These are phyloP conservation scores for Bombus affinis DNA, from an alignment of 1,140 invertebrate species.

Conservation along the genomic window DNA sequence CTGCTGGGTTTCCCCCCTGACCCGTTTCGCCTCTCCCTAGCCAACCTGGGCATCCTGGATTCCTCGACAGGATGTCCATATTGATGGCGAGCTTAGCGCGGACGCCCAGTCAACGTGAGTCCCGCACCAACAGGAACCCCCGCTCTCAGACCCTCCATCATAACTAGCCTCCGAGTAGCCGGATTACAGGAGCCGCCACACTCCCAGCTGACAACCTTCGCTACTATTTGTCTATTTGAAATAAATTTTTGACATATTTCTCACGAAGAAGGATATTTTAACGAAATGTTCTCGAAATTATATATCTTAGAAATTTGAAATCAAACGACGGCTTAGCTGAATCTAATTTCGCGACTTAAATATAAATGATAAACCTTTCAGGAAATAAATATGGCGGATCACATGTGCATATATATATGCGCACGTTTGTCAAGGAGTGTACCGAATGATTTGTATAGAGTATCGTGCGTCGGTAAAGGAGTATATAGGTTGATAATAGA, in stretches of 20 bases:
- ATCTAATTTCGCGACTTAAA: not conserved
- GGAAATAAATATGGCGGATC: constrained; percentile 8
- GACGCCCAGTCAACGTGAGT: constrained; percentile 91
- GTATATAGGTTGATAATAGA: too few species aligned
- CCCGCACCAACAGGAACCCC: constrained; percentile 87
- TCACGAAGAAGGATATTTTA: not conserved
- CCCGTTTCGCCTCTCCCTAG: constrained; percentile 97
- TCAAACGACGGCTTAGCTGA: too few species aligned
- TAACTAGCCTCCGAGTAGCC: constrained; percentile 94
- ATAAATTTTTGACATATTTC: not conserved
- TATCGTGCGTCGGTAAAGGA: not conserved
- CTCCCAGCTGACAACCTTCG: constrained; percentile 87
- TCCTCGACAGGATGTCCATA: constrained; percentile 92
- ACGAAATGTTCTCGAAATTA: not conserved
- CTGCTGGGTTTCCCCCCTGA: constrained; percentile 98
- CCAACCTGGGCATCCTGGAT: constrained; percentile 91
- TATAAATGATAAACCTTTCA: not conserved
- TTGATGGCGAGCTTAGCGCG: constrained; percentile 96
- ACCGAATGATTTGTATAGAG: too few species aligned
- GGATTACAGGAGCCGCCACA: constrained; percentile 96
- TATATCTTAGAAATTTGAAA: not conserved
- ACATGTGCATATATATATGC: not conserved
- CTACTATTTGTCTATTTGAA: constrained; percentile 57
- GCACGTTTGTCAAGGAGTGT: too few species aligned
- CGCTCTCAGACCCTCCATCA: constrained; percentile 93